phyloP scores from a whole-genome alignment of 2,797 vertebrate genomes.

The Microcaecilia unicolor region DNA sequence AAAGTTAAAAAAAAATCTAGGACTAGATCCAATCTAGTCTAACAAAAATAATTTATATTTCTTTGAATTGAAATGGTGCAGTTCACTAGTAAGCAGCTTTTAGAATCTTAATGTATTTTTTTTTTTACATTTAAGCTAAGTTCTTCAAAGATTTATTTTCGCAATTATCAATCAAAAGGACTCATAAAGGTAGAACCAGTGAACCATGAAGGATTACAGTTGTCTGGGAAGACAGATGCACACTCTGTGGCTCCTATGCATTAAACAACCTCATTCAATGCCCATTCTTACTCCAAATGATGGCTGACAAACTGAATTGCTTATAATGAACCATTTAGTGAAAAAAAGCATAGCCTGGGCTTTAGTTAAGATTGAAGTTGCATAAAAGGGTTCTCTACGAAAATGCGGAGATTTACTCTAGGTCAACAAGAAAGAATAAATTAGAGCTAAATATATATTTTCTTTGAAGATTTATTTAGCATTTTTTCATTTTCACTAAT shows the following conservation, averaged over 20 bases:
- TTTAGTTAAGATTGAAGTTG: slow-evolving; percentile 8
- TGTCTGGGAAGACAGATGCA: slow-evolving; percentile 30
- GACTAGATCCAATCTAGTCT: slow-evolving; percentile 16
- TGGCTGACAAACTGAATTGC: slow-evolving; percentile 5
- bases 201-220: slow-evolving; percentile 36
- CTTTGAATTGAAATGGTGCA: slow-evolving; percentile 25
- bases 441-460: neutral
- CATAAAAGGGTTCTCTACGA: neutral
- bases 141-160: slow-evolving; percentile 49
- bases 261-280: slow-evolving; percentile 2
- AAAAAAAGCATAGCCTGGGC: neutral
- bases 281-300: slow-evolving; percentile 8
- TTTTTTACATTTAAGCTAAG: slow-evolving; percentile 30
- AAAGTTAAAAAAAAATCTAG: slow-evolving; percentile 26
- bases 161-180: slow-evolving; percentile 51
- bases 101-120: slow-evolving; percentile 26
- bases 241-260: neutral
- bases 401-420: neutral
- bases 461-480: slow-evolving; percentile 2
- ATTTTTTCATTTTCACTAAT: too few relatives aligned
- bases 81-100: slow-evolving; percentile 18
- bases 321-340: slow-evolving; percentile 5
- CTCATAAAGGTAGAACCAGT: slow-evolving; percentile 31
- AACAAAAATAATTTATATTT: slow-evolving; percentile 28
- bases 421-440: neutral